These are phyloP conservation scores for Helogale parvula DNA, from an alignment of 2,113 vertebrate genomes.

Conservation along the genomic window DNA sequence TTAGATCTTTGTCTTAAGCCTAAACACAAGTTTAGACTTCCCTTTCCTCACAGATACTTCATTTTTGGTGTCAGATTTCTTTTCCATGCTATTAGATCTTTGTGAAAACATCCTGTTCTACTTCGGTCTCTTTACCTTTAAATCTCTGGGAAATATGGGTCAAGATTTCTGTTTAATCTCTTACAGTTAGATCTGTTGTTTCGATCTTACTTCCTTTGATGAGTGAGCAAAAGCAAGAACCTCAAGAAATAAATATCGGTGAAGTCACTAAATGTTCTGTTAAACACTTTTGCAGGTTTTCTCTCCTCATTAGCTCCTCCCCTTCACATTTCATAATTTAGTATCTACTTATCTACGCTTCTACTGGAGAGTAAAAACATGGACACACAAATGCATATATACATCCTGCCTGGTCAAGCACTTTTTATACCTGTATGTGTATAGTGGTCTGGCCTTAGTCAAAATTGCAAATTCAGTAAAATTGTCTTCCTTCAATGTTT, in stretches of 20 bases:
- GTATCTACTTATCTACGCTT: background rate
- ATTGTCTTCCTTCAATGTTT: background rate
- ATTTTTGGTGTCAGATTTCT: background rate
- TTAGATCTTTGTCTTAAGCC: background rate
- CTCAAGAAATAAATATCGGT: background rate
- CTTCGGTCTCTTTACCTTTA: background rate
- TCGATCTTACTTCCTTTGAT: background rate
- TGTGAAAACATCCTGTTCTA: background rate
- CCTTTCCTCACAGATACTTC: background rate
- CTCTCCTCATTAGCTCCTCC: background rate
- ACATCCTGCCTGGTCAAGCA: background rate
- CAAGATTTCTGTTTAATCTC: background rate
- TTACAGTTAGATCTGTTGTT: fast-evolving
- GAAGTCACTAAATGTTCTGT: background rate
- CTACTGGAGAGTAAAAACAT: background rate
- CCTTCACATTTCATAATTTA: background rate
- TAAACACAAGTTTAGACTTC: background rate
- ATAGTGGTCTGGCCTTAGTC: background rate
- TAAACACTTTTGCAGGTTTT: background rate
- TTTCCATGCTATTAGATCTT: background rate
- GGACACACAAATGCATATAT: background rate
- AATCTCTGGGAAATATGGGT: background rate
- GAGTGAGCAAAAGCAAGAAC: background rate
- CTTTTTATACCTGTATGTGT: background rate
- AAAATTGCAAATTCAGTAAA: background rate